These are phyloP conservation scores for Helleia helle DNA, from an alignment of 2,888 invertebrate genomes.

Conservation along the genomic window DNA sequence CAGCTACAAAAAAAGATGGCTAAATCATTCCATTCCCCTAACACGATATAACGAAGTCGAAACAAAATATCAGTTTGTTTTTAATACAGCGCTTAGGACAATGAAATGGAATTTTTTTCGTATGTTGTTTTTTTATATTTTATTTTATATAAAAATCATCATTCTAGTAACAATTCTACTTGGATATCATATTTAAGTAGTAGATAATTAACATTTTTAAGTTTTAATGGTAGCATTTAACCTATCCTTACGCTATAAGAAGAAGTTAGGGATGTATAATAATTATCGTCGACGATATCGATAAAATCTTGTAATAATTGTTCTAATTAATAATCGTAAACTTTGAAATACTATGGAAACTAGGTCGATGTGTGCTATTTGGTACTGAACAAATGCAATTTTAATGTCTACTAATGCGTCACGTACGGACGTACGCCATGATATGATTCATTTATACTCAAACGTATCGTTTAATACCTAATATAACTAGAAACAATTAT, in stretches of 20 bases:
- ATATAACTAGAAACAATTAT: slow-evolving; percentile 31
- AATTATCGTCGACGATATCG: slow-evolving; percentile 8
- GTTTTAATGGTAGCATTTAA: slow-evolving; percentile 60
- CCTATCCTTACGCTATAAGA: slow-evolving; percentile 65
- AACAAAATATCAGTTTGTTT: slow-evolving; percentile 31
- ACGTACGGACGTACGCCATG: slow-evolving; percentile 26
- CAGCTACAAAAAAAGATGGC: slow-evolving; percentile 52
- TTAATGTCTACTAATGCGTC: slow-evolving; percentile 50
- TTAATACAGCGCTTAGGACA: slow-evolving; percentile 33
- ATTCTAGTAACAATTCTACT: slow-evolving; percentile 72
- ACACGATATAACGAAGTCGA: slow-evolving; percentile 43
- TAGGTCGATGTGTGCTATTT: slow-evolving; percentile 62
- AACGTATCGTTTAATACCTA: slow-evolving; percentile 18
- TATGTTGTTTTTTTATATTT: slow-evolving; percentile 42
- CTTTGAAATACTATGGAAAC: slow-evolving; percentile 45
- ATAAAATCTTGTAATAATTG: slow-evolving; percentile 12
- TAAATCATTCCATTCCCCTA: slow-evolving; percentile 40
- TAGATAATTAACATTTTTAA: slow-evolving; percentile 53
- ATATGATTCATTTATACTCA: slow-evolving; percentile 24
- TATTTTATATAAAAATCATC: slow-evolving; percentile 66
- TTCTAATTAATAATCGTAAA: slow-evolving; percentile 40
- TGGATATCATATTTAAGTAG: slow-evolving; percentile 56
- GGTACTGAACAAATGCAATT: slow-evolving; percentile 66
- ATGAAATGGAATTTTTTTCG: slow-evolving; percentile 37
- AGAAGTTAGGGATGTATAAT: slow-evolving; percentile 24